Base-by-base conservation (phyloP, 2,113 vertebrate genomes). In the Microcebus griseorufus region DNA sequence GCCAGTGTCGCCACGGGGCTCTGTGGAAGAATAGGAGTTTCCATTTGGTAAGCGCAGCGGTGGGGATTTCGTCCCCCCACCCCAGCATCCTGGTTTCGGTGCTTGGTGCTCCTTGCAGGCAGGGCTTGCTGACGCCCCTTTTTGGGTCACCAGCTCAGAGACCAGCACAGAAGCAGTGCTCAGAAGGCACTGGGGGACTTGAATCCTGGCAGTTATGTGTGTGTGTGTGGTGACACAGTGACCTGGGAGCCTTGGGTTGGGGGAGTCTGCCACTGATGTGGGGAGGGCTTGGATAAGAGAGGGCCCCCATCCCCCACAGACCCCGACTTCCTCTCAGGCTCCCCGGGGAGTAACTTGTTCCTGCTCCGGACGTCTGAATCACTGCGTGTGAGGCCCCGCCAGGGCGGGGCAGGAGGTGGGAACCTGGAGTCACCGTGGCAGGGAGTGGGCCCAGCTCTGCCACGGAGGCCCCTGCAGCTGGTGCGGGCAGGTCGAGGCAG, bases 21-120 rank as follows among this genome's bases (percentile, higher is more conserved):
- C 88, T 81, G 39, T 53, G 45, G 58, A 96, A 83, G n/a, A 94
- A 73, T 76, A 51, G 86, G 20, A 88, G 72, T 95, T 98, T 98
- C 93, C 95, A 88, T 93, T 88, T 37, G 81, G 84, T 93, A 93
- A 96, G 58, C 64, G n/a, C 90, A 1, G 0, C 27, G 39, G 65
- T 82, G 81, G 90, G 94, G 92, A 83, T 95, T 64, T 96, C 88
- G 45, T 45, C 45, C 45, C 45, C 45, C 7, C 8, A 48, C 17
- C 34, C 18, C 72, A 14, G 58, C 0, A 39, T 53, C 60, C 23
- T 53, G 58, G 91, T 81, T 81, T 92, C 16, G 1, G 39, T 29
- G n/a, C 37, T 81, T 90, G 86, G 64, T 69, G 39, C 32, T 75
- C n/a, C 58, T 76, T 34, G 16, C 32, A 60, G 83, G 37, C 32